phyloP scores from a whole-genome alignment of 2,888 invertebrate species.

The Gymnocheta viridis region DNA sequence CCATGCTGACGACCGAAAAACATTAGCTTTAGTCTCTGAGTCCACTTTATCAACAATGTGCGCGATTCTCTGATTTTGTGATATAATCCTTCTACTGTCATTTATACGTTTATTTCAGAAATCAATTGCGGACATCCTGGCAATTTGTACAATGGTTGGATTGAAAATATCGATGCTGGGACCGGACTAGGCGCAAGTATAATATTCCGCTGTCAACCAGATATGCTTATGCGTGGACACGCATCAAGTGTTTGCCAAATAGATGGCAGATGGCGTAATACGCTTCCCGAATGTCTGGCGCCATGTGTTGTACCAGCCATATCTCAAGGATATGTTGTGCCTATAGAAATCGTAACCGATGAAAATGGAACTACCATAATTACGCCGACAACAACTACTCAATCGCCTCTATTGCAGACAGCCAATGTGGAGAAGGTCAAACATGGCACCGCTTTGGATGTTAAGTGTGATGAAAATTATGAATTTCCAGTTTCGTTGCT shows the following conservation, averaged over 20 bases:
- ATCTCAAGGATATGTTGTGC: conserved; percentile 88
- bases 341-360: conserved; percentile 83
- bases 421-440: conserved; percentile 83
- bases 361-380: conserved; percentile 79
- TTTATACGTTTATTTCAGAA: conserved; percentile 85
- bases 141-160: conserved; percentile 97
- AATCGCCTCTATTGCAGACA: conserved; percentile 72
- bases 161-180: conserved; percentile 93
- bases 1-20: no score
- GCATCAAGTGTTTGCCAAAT: conserved; percentile 95
- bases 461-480: conserved; percentile 92
- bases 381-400: conserved; percentile 77
- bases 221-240: conserved; percentile 94
- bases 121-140: conserved; percentile 98
- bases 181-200: conserved; percentile 95
- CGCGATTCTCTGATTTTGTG: no score
- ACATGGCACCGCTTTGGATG: conserved; percentile 88
- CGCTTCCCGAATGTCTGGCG: conserved; percentile 94
- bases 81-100: no score
- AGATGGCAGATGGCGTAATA: conserved; percentile 97
- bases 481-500: conserved; percentile 90
- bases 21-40: no score
- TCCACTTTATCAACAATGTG: no score
- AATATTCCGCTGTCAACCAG: conserved; percentile 95
- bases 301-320: conserved; percentile 97